Evolutionary conservation across 2,113 vertebrate genomes (phyloP), one percentile per base, ranked within the genome.

Genomic region (Bubo bubo): DNA sequence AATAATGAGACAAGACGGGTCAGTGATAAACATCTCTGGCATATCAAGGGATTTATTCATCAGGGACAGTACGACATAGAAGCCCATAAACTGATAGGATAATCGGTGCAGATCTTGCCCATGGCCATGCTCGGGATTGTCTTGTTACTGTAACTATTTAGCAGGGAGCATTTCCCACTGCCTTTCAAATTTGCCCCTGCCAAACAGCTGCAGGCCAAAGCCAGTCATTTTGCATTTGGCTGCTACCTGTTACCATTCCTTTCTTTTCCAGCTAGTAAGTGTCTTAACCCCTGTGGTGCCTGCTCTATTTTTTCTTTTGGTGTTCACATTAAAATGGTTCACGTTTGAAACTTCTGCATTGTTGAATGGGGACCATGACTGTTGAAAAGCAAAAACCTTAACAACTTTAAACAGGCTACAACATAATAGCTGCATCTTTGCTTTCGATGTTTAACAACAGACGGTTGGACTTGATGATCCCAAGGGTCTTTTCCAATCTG

Each of bases 201-300:
- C 93, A 95, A 89, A 82, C 9, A 1, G 34, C 94, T 88, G 73
- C 83, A 91, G 89, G 91, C 73, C 76, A 81, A 91, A 94, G 49
- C 24, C 60, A 93, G 76, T 66, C 45, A 83, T 79, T 90, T 88
- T 85, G 62, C 53, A 82, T 89, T 95, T 89, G 73, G 73, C 93
- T 93, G 77, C 73, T 97, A 91, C 83, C 93, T 97, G 76, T 81
- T 89, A 74, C 68, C 52, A 37, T 81, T 91, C 73, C 60, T 81
- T 89, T 83, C 60, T 87, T 82, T 76, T 74, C 84, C 41, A 70
- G 28, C 49, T 32, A 77, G 43, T 32, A 63, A 94, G 47, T 3
- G 3, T 14, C 24, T 93, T 95, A 95, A 96, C 84, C 71, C 76
- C 60, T 58, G 41, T 53, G 62, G 45, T 45, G 63, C 49, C 73